Conservation (phyloP, 2,113 vertebrate genomes). For the Acinonyx jubatus region DNA sequence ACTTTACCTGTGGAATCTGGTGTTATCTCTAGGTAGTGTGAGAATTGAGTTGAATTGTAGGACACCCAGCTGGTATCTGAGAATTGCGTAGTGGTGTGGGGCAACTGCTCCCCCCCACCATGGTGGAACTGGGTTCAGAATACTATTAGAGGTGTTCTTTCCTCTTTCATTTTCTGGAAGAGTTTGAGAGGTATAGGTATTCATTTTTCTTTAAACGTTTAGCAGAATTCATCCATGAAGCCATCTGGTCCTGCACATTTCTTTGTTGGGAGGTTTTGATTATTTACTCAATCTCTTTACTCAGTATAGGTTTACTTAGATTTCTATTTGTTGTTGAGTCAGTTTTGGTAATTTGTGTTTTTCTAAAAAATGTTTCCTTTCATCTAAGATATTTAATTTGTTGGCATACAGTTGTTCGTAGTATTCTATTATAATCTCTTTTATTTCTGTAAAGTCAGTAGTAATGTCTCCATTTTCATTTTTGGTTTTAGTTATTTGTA, state of each 20-base stretch:
- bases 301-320: neutral
- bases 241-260: neutral
- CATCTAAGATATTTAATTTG: neutral
- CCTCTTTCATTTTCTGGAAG: neutral
- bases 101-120: neutral
- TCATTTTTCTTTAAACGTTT: neutral
- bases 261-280: neutral
- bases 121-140: neutral
- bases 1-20: neutral
- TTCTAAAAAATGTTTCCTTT: neutral
- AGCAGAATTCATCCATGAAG: neutral
- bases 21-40: neutral
- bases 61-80: neutral
- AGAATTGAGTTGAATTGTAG: neutral
- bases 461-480: neutral
- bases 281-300: neutral
- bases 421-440: neutral
- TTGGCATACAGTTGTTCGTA: neutral
- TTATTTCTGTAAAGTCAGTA: neutral
- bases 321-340: neutral
- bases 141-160: neutral
- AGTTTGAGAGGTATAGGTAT: neutral
- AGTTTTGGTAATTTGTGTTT: neutral
- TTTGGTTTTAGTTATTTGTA: neutral
- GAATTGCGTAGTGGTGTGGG: neutral